Evolutionary conservation across 2,113 vertebrate genomes (phyloP), one percentile per base, ranked within the genome.

Genomic region (Leuciscus idus): DNA sequence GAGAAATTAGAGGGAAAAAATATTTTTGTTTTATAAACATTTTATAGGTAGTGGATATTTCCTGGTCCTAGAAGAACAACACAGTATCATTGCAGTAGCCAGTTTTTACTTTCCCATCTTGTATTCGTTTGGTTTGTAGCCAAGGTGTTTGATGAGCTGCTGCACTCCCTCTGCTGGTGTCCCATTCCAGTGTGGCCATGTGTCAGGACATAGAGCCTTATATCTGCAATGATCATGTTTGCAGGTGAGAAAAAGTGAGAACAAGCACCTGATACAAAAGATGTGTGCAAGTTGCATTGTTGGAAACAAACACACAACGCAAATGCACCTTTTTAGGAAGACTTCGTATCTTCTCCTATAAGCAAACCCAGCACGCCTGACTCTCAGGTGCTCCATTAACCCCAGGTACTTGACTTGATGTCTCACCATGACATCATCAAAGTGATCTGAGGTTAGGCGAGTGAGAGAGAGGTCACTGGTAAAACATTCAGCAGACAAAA

Each of bases 391-490:
- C 92, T 99, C 98, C 97, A 99, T 98, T 86, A 99, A 93, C 0
- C 98, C 98, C 92, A 99, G 91, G 89, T 99, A 99, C 88, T 98
- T 98, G 91, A 99, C 96, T 93, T 99, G 98, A 30, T 99, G 98
- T 2, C 95, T 92, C 88, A 99, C 95, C 86, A 98, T 92, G 11
- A 92, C 91, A n/a, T 98, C 97, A 0, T 99, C 97, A 36, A 98
- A 98, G 83, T 92, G 95, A 75, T 95, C 98, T 99, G 90, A 0
- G 62, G 62, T 30, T 28, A 72, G 62, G 52, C 21, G n/a, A 76
- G 70, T n/a, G n/a, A 81, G 70, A 55, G 12, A 48, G 70, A 61
- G 81, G 85, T 84, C 66, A 84, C 39, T n/a, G 59, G 83, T 87
- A 73, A 88, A 88, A 86, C 72, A 88, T 88, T 83, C 23, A 88